Conservation (phyloP, 2,113 vertebrate genomes). For the Rhabdomys dilectus region DNA sequence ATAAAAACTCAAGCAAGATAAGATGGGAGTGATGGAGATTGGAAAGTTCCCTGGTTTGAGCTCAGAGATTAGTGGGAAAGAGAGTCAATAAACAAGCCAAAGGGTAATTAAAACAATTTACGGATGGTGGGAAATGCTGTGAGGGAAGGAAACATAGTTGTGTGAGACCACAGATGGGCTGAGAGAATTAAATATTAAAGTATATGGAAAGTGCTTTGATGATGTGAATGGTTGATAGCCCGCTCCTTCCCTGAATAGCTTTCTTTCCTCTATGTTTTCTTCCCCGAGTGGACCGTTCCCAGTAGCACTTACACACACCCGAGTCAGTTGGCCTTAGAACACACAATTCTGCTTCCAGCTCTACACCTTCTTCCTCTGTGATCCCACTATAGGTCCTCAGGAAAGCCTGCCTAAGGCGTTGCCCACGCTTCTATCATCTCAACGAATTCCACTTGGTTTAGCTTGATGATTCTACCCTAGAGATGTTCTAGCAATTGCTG, state of each 20-base stretch:
- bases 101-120: slow-evolving; percentile 64
- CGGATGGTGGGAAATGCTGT: background rate
- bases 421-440: background rate
- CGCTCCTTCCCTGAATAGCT: slow-evolving; percentile 15
- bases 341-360: background rate
- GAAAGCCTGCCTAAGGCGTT: background rate
- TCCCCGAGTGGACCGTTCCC: background rate
- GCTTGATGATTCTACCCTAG: background rate
- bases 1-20: slow-evolving; percentile 11
- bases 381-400: too few relatives aligned
- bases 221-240: background rate
- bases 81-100: slow-evolving; percentile 32
- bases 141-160: slow-evolving; percentile 20
- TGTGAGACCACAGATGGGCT: slow-evolving; percentile 23
- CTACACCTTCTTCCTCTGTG: fast-evolving
- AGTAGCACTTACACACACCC: background rate
- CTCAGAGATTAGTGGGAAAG: slow-evolving; percentile 12
- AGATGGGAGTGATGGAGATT: background rate
- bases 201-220: background rate
- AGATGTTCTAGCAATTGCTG: background rate
- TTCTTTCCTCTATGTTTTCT: slow-evolving; percentile 48
- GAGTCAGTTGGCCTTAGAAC: background rate
- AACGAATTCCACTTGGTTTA: background rate
- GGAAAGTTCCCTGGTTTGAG: background rate
- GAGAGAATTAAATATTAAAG: slow-evolving; percentile 59